Evolutionary conservation across 2,888 invertebrate species (phyloP).

Genomic region (Caenorhabditis auriculariae): DNA sequence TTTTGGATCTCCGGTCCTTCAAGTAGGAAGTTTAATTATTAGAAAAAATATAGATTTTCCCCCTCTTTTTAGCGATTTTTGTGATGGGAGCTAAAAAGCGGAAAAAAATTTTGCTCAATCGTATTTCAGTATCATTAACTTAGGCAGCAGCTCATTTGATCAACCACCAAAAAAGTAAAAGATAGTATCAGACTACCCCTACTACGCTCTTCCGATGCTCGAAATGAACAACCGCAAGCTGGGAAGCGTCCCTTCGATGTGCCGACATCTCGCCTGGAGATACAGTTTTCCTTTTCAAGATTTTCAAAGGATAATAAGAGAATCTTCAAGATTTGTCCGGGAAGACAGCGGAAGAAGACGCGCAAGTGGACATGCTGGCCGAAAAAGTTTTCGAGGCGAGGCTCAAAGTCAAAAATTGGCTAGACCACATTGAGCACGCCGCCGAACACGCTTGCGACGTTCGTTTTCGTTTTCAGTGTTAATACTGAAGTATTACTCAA

Average conservation of each 20-base stretch:
- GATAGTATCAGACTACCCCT: conserved; percentile 46
- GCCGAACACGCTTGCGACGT: conserved; percentile 41
- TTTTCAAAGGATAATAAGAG: not conserved
- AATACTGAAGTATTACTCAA: not conserved
- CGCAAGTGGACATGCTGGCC: conserved; percentile 42
- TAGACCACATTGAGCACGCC: conserved; percentile 41
- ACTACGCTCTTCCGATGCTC: conserved; percentile 39
- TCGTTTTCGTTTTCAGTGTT: conserved; percentile 1
- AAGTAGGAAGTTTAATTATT: too few species aligned
- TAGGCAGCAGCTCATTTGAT: too few species aligned
- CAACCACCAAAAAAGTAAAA: too few species aligned
- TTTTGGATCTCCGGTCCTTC: too few species aligned
- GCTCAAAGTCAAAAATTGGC: conserved; percentile 37
- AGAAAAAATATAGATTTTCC: too few species aligned
- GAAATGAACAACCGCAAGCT: conserved; percentile 40
- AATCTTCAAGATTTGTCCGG: conserved; percentile 38
- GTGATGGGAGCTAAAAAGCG: too few species aligned
- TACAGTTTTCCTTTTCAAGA: conserved; percentile 28
- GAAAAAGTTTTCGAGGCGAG: conserved; percentile 38
- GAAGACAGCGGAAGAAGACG: conserved; percentile 38
- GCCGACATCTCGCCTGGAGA: conserved; percentile 49
- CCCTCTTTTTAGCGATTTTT: too few species aligned
- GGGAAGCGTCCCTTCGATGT: conserved; percentile 41
- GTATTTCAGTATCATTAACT: too few species aligned
- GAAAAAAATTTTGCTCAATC: too few species aligned